phyloP scores from a whole-genome alignment of 2,797 vertebrate genomes.

The Cirrhinus mrigala region DNA sequence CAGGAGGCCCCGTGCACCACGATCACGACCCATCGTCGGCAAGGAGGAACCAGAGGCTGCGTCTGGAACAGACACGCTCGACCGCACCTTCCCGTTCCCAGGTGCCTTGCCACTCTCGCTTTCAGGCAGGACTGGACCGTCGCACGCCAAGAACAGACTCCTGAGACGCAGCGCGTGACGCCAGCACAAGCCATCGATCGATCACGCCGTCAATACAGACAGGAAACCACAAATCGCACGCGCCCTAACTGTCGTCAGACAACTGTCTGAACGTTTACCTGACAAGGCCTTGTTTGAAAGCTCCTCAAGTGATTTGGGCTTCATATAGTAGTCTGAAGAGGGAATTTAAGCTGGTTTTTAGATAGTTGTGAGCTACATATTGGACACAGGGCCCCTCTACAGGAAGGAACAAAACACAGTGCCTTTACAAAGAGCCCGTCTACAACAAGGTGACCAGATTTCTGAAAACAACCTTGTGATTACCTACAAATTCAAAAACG shows the following conservation, averaged over 20 bases:
- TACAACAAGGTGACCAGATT: too few relatives aligned
- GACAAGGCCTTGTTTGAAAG: too few relatives aligned
- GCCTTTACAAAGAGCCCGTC: too few relatives aligned
- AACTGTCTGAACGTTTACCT: too few relatives aligned
- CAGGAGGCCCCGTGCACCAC: constrained; percentile 40
- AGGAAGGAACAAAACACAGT: too few relatives aligned
- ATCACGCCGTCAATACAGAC: not conserved
- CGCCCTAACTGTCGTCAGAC: not conserved
- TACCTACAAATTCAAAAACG: too few relatives aligned
- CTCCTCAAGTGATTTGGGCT: not conserved
- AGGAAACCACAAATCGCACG: not conserved
- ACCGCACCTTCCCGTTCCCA: constrained; percentile 63
- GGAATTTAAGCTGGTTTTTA: not conserved
- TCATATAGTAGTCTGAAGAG: not conserved
- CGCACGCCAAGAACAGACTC: not conserved
- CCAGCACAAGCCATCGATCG: not conserved
- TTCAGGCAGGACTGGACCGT: constrained; percentile 44
- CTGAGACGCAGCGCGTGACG: too few relatives aligned
- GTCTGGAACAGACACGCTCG: constrained; percentile 48
- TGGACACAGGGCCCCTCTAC: too few relatives aligned
- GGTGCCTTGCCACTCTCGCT: constrained; percentile 54
- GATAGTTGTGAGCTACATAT: too few relatives aligned
- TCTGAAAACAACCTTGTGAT: too few relatives aligned
- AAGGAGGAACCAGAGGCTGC: constrained; percentile 62
- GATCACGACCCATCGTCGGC: constrained; percentile 4